These are phyloP conservation scores for Palythoa caribaeorum DNA, from an alignment of 92 coral and sea anemone species.

Conservation along the genomic window DNA sequence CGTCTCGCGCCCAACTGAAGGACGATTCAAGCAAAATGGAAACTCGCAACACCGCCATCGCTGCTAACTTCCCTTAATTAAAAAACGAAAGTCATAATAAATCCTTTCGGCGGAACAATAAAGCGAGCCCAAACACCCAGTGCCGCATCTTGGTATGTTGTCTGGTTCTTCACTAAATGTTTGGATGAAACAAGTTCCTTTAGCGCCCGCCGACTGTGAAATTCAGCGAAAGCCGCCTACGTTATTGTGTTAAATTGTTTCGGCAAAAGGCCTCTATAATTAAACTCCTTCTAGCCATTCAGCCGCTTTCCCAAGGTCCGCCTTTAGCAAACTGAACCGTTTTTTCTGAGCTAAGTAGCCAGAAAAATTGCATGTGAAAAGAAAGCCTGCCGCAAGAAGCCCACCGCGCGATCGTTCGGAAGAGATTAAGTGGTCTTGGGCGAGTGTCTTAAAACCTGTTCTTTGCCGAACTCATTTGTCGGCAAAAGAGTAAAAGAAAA, in stretches of 20 bases:
- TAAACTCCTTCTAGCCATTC: slow-evolving; percentile 37
- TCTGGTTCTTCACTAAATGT: slow-evolving; percentile 17
- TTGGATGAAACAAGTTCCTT: slow-evolving; percentile 42
- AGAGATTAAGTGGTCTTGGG: neutral
- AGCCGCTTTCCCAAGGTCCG: neutral
- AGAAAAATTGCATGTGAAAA: neutral
- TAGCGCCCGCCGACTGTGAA: slow-evolving; percentile 54
- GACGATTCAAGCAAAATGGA: slow-evolving; percentile 2
- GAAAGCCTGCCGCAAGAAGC: neutral
- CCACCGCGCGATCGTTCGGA: neutral
- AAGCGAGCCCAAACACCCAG: slow-evolving; percentile 24
- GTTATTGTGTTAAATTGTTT: slow-evolving; percentile 47
- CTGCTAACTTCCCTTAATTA: slow-evolving; percentile 31
- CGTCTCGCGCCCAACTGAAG: neutral
- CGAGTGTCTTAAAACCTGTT: neutral
- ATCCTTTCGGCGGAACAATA: slow-evolving; percentile 42
- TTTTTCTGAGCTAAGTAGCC: neutral
- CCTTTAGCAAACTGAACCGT: neutral
- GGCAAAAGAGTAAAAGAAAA: slow-evolving; percentile 50
- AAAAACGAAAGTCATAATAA: slow-evolving; percentile 33
- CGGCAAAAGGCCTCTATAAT: slow-evolving; percentile 34
- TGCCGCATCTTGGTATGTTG: slow-evolving; percentile 41
- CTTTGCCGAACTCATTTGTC: slow-evolving; percentile 51
- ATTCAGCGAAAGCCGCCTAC: slow-evolving; percentile 42
- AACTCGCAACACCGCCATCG: slow-evolving; percentile 27